Evolutionary conservation across 1,140 invertebrate species (phyloP).

Genomic region (Drosophila ananassae): DNA sequence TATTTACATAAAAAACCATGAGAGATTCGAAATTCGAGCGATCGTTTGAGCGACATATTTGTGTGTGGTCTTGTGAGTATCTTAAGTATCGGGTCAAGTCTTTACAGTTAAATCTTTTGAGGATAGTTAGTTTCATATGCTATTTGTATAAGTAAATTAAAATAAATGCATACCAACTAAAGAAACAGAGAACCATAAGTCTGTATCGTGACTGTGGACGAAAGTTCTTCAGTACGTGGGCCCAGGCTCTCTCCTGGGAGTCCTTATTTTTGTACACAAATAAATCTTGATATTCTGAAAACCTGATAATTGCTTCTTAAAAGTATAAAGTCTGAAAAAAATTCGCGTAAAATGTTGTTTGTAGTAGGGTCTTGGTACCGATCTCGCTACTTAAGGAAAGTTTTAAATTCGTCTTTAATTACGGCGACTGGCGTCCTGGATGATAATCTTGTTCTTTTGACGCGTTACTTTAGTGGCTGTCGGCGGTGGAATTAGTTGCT

Average conservation of each 20-base stretch:
- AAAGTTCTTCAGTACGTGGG: slow-evolving; percentile 36
- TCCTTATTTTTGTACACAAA: slow-evolving; percentile 3
- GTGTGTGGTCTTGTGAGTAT: slow-evolving; percentile 38
- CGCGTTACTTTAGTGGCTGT: slow-evolving; percentile 90
- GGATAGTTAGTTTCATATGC: slow-evolving; percentile 32
- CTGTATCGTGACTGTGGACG: slow-evolving; percentile 53
- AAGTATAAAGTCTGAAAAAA: not conserved
- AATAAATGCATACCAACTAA: slow-evolving; percentile 55
- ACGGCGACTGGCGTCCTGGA: slow-evolving; percentile 86
- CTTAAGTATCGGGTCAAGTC: slow-evolving; percentile 53
- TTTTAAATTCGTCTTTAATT: slow-evolving; percentile 67
- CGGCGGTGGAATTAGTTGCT: slow-evolving; percentile 86
- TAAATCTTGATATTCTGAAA: not conserved
- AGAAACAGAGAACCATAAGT: slow-evolving; percentile 34
- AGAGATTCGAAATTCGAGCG: slow-evolving; percentile 5
- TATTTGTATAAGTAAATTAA: slow-evolving; percentile 25
- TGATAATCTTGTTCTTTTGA: slow-evolving; percentile 91
- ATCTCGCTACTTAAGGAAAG: not conserved
- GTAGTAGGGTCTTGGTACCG: not conserved
- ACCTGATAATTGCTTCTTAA: not conserved
- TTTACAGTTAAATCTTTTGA: slow-evolving; percentile 25
- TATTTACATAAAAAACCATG: slow-evolving; percentile 38
- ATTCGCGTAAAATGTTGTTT: not conserved
- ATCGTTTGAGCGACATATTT: slow-evolving; percentile 18
- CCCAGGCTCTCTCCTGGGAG: not conserved